Conservation (phyloP, 2,113 vertebrate species). For the Campylorhamphus procurvoides region DNA sequence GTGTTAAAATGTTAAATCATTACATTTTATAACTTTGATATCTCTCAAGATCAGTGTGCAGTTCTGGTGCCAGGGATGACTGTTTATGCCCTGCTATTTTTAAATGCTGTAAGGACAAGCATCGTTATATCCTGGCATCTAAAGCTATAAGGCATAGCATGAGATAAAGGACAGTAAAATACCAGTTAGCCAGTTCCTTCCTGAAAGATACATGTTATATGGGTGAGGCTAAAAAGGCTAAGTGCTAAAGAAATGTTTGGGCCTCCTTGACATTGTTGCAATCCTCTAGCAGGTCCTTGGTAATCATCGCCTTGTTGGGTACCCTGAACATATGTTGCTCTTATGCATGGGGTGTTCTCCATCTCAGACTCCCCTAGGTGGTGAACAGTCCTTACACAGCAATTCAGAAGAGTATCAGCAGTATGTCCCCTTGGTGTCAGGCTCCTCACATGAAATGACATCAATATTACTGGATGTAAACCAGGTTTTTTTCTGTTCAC, state of each 20-base stretch:
- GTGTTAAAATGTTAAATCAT: not conserved
- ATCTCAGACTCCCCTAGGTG: not conserved
- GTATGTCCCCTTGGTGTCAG: not conserved
- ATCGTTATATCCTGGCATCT: not conserved
- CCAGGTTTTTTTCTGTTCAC: not conserved
- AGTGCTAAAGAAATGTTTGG: not conserved
- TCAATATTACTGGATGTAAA: not conserved
- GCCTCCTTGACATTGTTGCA: not conserved
- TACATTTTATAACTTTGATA: not conserved
- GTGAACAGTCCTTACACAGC: not conserved
- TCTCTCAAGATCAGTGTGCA: not conserved
- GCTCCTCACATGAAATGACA: not conserved
- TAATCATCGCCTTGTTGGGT: not conserved
- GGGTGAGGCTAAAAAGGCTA: not conserved
- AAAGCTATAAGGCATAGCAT: not conserved
- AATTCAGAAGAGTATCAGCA: not conserved
- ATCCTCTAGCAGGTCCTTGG: not conserved
- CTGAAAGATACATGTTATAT: not conserved
- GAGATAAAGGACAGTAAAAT: not conserved
- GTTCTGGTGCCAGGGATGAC: not conserved
- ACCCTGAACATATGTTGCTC: not conserved
- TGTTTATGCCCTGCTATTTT: not conserved
- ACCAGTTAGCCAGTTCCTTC: not conserved
- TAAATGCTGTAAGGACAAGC: not conserved
- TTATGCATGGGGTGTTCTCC: not conserved